A percentile compares a stretch with the other conserved stretches of the same genome.
Evolutionary conservation across 2,113 vertebrate genomes (phyloP).

Genomic region (Scolopax mira): DNA sequence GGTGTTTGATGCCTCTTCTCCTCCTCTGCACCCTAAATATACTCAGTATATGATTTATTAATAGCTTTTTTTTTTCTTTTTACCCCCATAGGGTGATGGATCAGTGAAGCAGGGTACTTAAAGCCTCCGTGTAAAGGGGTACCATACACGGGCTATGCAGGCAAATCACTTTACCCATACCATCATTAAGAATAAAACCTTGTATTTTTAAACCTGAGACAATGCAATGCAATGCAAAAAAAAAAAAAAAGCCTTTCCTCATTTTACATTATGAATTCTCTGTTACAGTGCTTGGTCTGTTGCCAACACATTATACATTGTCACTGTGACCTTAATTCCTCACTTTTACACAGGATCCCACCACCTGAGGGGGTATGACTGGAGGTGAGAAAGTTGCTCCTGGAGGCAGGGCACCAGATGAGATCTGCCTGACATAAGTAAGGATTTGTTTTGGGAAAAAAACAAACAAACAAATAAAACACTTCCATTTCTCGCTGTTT

Average conservation of each 20-base stretch:
- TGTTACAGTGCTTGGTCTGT: background rate
- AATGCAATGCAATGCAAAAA: background rate
- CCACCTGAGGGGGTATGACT: background rate
- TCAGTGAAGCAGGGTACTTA: background rate
- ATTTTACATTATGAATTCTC: background rate
- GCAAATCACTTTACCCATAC: background rate
- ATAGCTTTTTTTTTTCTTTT: background rate
- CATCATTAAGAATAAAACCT: background rate
- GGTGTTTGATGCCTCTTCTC: background rate
- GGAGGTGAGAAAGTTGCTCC: background rate
- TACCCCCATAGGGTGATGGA: background rate
- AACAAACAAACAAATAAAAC: background rate
- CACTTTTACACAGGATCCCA: background rate
- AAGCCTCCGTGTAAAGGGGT: background rate
- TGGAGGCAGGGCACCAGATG: background rate
- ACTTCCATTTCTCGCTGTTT: background rate
- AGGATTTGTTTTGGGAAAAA: background rate
- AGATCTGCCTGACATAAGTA: background rate
- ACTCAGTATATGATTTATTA: background rate
- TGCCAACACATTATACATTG: background rate
- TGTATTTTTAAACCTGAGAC: background rate
- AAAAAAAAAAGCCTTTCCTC: background rate
- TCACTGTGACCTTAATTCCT: background rate
- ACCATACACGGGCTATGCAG: background rate
- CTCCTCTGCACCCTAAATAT: background rate